These are phyloP conservation scores for Oenanthe oenanthe DNA, from an alignment of 2,113 vertebrate species.

Conservation along the genomic window DNA sequence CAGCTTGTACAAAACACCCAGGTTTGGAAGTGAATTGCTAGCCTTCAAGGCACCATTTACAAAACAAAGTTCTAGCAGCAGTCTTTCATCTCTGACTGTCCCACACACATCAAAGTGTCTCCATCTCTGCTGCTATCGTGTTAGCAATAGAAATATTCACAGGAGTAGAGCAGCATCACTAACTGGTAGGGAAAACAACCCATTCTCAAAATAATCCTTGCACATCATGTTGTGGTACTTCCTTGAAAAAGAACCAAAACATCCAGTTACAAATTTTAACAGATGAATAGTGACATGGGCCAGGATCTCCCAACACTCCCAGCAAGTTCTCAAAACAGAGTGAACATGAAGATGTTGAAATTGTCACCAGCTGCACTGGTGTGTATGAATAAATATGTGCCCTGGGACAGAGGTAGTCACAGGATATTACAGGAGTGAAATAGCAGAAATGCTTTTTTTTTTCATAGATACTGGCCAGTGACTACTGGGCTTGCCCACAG, in stretches of 20 bases:
- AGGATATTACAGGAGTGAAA: background rate
- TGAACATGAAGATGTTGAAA: background rate
- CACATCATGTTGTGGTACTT: background rate
- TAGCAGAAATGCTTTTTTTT: background rate
- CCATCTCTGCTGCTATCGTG: background rate
- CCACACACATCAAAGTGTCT: background rate
- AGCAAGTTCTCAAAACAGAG: background rate
- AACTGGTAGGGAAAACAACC: background rate
- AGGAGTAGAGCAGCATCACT: background rate
- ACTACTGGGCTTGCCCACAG: background rate
- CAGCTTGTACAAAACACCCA: background rate
- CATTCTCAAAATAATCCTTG: background rate
- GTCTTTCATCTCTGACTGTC: background rate
- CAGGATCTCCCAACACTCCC: background rate
- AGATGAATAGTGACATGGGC: background rate
- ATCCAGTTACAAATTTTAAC: background rate
- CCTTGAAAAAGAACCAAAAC: background rate
- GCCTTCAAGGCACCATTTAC: background rate
- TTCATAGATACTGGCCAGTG: background rate
- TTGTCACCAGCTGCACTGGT: background rate
- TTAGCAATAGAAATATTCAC: background rate
- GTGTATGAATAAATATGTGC: rapidly evolving
- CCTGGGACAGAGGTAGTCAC: background rate
- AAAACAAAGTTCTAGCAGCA: background rate
- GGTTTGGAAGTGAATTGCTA: background rate